phyloP scores from a whole-genome alignment of 2,888 invertebrate species.

The Subacronicta megacephala region DNA sequence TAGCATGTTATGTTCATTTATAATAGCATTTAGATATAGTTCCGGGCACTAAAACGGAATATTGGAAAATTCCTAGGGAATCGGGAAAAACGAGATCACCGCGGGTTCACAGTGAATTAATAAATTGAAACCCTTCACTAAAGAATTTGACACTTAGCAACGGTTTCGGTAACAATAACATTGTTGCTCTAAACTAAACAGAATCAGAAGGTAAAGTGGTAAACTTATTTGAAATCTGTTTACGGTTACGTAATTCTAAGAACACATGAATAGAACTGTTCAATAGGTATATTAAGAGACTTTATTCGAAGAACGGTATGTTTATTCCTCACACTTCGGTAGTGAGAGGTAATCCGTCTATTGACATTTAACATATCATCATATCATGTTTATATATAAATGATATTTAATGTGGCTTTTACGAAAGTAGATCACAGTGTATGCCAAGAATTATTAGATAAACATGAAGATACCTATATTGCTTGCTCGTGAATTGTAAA shows the following conservation, averaged over 20 bases:
- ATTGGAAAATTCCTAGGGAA: too few relatives aligned
- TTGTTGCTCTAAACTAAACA: slow-evolving; percentile 4
- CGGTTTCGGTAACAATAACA: slow-evolving; percentile 13
- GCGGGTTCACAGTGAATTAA: too few relatives aligned
- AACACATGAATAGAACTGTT: slow-evolving; percentile 17
- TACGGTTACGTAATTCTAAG: slow-evolving; percentile 10
- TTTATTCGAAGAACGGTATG: slow-evolving; percentile 39
- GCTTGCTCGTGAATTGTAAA: background rate
- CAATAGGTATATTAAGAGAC: slow-evolving; percentile 7
- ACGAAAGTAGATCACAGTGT: background rate
- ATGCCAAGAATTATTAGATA: background rate
- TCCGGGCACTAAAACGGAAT: too few relatives aligned
- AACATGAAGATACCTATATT: too few relatives aligned
- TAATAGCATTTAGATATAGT: too few relatives aligned
- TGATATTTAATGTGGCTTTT: slow-evolving; percentile 9
- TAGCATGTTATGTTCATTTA: too few relatives aligned
- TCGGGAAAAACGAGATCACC: too few relatives aligned
- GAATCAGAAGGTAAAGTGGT: background rate
- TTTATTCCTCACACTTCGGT: slow-evolving; percentile 40
- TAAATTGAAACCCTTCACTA: too few relatives aligned
- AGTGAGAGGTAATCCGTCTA: slow-evolving; percentile 43
- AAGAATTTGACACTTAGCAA: slow-evolving; percentile 1
- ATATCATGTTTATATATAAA: slow-evolving; percentile 28
- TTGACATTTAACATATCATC: slow-evolving; percentile 34
- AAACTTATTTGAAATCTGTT: slow-evolving; percentile 15